Evolutionary conservation across 1,140 invertebrate genomes (phyloP).

Genomic region (Trissolcus basalis): DNA sequence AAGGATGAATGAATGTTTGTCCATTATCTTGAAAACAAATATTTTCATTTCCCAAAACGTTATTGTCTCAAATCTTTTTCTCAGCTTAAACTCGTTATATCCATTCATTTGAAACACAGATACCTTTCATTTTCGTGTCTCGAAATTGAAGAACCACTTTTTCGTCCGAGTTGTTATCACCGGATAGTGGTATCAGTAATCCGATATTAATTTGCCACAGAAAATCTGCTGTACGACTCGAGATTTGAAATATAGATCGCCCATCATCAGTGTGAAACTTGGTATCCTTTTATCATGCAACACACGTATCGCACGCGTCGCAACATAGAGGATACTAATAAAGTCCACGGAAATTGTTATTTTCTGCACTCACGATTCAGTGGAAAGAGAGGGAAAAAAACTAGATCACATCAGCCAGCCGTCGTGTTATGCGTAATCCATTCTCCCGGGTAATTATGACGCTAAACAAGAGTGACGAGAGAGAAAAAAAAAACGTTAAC

Average conservation of each 20-base stretch:
- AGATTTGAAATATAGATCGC: constrained; percentile 23
- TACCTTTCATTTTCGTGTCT: no score
- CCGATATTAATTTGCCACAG: background rate
- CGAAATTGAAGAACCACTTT: no score
- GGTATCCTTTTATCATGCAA: constrained; percentile 26
- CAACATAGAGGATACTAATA: constrained; percentile 32
- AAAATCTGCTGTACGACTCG: constrained; percentile 10
- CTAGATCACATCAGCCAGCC: background rate
- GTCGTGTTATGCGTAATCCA: constrained; percentile 13
- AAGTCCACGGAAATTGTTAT: constrained; percentile 33
- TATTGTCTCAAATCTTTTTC: no score
- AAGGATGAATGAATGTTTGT: no score
- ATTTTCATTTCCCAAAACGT: no score
- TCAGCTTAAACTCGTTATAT: no score
- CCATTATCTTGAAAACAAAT: no score
- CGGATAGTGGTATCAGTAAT: background rate
- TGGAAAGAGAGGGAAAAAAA: constrained; percentile 12
- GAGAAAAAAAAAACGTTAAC: constrained; percentile 20
- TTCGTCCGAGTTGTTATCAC: no score
- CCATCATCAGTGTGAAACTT: constrained; percentile 2
- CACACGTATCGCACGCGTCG: constrained; percentile 15
- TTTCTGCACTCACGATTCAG: constrained; percentile 10
- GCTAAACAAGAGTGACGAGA: background rate
- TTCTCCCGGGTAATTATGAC: constrained; percentile 15
- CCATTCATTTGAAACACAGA: no score